Evolutionary conservation across 2,888 invertebrate species (phyloP).

Genomic region (Synergus gifuensis): DNA sequence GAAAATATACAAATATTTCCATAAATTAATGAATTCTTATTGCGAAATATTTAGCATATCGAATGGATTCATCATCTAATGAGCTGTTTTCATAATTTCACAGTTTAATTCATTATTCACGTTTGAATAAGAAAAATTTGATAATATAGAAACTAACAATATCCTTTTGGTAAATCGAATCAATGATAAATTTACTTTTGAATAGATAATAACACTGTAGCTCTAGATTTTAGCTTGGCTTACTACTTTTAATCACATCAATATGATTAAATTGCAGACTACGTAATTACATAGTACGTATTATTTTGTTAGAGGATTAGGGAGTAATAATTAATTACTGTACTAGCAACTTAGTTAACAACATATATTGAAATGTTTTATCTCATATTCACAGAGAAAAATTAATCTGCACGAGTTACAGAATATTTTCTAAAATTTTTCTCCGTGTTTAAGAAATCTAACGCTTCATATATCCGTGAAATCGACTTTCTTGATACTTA

Average conservation of each 20-base stretch:
- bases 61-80: background rate
- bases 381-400: background rate
- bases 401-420: no score
- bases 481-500: background rate
- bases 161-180: background rate
- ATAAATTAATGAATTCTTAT: background rate
- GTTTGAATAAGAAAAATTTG: background rate
- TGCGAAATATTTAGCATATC: background rate
- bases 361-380: background rate
- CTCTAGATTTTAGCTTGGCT: background rate
- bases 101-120: background rate
- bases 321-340: background rate
- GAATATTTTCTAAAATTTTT: no score
- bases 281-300: background rate
- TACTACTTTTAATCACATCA: background rate
- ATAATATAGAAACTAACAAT: background rate
- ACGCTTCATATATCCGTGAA: background rate
- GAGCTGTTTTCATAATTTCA: no score
- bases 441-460: background rate
- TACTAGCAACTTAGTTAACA: background rate
- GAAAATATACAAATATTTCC: background rate
- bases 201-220: background rate
- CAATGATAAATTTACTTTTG: background rate
- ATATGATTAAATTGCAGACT: background rate
- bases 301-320: conserved; percentile 1